Conservation (phyloP, 2,888 invertebrate species). For the Hylaea fasciaria region DNA sequence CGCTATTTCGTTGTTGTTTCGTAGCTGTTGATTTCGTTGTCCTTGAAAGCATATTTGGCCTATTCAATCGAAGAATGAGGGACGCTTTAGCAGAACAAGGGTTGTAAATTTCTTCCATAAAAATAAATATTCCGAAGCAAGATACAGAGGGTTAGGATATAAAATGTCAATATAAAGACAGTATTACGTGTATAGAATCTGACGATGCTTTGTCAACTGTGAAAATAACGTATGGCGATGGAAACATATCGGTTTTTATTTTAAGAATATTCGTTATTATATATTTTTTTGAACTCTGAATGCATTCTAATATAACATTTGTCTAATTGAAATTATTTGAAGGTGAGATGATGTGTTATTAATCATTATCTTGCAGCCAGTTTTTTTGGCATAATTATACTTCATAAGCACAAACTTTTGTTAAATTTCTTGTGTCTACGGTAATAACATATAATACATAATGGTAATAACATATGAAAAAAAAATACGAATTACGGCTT, state of each 20-base stretch:
- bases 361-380: too few species aligned
- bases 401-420: too few species aligned
- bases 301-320: too few species aligned
- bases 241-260: constrained; percentile 44
- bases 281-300: neutral
- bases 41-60: neutral
- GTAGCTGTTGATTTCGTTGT: neutral
- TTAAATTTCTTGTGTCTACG: too few species aligned
- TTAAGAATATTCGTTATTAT: neutral
- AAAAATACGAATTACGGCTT: too few species aligned
- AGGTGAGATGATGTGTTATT: too few species aligned
- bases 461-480: too few species aligned
- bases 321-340: too few species aligned
- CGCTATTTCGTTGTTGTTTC: too few species aligned
- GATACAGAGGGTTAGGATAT: constrained; percentile 52
- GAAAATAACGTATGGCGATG: constrained; percentile 54
- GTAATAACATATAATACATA: too few species aligned
- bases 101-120: constrained; percentile 45
- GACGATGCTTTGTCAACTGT: constrained; percentile 65
- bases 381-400: too few species aligned
- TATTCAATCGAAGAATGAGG: constrained; percentile 19
- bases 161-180: constrained; percentile 69
- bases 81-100: constrained; percentile 28
- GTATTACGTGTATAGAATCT: constrained; percentile 69
- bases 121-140: constrained; percentile 52